Conservation (phyloP, 2,113 vertebrate genomes). For the Prinia subflava region DNA sequence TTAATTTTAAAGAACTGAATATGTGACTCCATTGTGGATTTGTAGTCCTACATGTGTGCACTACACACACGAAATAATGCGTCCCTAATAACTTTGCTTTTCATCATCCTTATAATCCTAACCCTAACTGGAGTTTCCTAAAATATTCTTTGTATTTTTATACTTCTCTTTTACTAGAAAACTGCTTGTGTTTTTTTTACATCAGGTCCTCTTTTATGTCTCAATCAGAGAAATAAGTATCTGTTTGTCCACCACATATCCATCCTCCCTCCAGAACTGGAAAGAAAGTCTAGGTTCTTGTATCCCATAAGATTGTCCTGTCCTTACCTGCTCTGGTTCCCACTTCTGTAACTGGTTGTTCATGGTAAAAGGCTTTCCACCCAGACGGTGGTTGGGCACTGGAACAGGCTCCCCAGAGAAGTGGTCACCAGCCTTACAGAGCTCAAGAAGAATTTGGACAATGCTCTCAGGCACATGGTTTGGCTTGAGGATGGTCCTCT, state of each 20-base stretch:
- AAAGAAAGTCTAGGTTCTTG: not conserved
- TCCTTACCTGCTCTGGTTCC: not conserved
- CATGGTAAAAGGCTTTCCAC: not conserved
- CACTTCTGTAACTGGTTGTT: not conserved
- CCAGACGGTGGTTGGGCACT: not conserved
- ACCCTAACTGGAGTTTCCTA: not conserved
- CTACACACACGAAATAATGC: not conserved
- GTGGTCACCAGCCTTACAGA: not conserved
- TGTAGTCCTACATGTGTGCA: not conserved
- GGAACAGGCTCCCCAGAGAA: not conserved
- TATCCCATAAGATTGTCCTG: not conserved
- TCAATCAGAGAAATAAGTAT: not conserved
- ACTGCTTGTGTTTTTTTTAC: not conserved
- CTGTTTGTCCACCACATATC: not conserved
- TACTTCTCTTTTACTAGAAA: not conserved
- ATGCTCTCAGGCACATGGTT: not conserved
- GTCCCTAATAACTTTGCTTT: not conserved
- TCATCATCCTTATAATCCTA: not conserved
- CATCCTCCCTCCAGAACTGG: not conserved
- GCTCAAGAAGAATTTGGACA: not conserved
- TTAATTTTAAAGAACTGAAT: not conserved
- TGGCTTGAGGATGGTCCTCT: not conserved
- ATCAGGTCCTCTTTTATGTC: not conserved
- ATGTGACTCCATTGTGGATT: not conserved
- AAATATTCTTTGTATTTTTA: not conserved